These are phyloP conservation scores for Erinaceus europaeus DNA, from an alignment of 2,113 vertebrate genomes.

Conservation along the genomic window DNA sequence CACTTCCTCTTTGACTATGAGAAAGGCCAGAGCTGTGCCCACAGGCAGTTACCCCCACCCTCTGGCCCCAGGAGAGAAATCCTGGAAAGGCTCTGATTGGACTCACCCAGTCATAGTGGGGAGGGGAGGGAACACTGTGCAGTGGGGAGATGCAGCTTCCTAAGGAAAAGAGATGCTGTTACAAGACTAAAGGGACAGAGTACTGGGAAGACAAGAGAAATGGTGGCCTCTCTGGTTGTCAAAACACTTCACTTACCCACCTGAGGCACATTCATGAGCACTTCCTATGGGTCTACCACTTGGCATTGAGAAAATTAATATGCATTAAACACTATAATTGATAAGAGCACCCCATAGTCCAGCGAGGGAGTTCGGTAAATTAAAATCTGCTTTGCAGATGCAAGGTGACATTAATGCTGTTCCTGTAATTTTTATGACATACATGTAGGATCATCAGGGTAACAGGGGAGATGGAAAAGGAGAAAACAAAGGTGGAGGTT, in stretches of 20 bases:
- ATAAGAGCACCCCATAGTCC: neutral
- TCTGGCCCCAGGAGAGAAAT: neutral
- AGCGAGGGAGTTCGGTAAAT: neutral
- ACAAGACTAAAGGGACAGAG: neutral
- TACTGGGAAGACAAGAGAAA: neutral
- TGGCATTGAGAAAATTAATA: neutral
- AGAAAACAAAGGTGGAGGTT: neutral
- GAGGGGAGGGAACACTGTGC: rapidly evolving
- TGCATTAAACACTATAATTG: neutral
- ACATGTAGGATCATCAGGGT: neutral
- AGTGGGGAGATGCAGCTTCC: neutral
- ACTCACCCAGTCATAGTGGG: neutral
- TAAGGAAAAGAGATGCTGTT: neutral
- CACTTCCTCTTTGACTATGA: neutral
- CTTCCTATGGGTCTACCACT: neutral
- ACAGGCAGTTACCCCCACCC: neutral
- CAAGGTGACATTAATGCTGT: neutral
- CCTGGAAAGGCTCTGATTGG: slow-evolving; percentile 4
- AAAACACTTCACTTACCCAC: neutral
- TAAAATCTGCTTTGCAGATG: neutral
- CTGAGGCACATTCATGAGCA: neutral
- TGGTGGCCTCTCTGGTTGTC: neutral
- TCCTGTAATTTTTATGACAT: neutral
- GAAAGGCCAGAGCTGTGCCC: neutral
- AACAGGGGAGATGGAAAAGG: neutral